Conservation (phyloP, 2,797 vertebrate species). For the Natrix natrix region DNA sequence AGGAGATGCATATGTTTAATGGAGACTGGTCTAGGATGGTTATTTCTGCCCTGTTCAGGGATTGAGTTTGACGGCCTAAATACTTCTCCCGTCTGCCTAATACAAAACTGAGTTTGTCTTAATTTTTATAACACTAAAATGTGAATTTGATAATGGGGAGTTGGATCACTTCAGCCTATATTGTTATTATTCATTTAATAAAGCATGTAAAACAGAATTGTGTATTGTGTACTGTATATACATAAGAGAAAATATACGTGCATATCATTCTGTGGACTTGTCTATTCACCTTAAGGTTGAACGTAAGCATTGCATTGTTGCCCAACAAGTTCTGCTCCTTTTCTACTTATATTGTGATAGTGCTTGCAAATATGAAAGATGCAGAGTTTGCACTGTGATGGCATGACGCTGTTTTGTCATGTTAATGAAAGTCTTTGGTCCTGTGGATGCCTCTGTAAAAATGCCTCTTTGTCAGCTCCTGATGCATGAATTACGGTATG, state of each 20-base stretch:
- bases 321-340: background rate
- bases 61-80: background rate
- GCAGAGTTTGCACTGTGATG: background rate
- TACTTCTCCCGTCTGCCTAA: background rate
- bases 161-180: background rate
- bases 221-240: background rate
- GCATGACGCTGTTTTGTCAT: background rate
- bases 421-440: background rate
- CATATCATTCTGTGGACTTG: background rate
- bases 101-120: background rate
- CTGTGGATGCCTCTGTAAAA: background rate
- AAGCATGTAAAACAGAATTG: background rate
- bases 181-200: background rate
- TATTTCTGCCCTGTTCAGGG: background rate
- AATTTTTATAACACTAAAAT: background rate
- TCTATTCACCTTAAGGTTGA: background rate
- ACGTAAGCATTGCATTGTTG: background rate
- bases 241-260: background rate
- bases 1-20: background rate
- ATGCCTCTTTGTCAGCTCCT: background rate
- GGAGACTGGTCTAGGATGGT: background rate
- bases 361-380: background rate
- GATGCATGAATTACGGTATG: background rate
- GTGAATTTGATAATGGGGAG: background rate
- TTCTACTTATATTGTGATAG: background rate